These are phyloP conservation scores for Chloroceryle inda DNA, from an alignment of 2,797 vertebrate species.

Conservation along the genomic window DNA sequence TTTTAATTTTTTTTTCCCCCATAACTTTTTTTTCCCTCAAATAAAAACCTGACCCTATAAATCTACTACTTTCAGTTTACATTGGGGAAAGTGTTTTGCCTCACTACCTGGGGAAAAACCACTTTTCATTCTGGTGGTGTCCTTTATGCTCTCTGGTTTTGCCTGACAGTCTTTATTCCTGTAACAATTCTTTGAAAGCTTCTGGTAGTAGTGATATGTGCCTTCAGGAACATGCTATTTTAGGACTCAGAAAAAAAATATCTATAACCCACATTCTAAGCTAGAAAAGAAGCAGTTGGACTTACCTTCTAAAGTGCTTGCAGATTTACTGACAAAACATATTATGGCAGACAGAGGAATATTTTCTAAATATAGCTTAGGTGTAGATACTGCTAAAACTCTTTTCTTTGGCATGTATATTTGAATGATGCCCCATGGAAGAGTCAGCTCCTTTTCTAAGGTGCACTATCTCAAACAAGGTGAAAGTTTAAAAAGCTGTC, in stretches of 20 bases:
- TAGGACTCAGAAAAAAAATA: background rate
- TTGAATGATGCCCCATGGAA: background rate
- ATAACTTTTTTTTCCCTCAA: background rate
- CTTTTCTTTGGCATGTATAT: no score
- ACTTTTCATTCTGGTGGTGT: background rate
- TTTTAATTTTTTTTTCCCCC: background rate
- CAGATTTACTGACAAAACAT: background rate
- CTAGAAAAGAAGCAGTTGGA: background rate
- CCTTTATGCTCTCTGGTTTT: background rate
- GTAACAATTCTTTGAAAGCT: accelerated
- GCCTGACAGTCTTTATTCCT: background rate
- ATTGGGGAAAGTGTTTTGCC: background rate
- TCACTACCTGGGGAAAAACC: background rate
- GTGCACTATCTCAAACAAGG: background rate
- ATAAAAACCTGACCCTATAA: background rate
- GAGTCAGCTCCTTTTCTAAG: background rate
- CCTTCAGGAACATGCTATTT: background rate
- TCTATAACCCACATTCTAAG: background rate
- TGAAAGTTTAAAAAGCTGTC: background rate
- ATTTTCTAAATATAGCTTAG: background rate
- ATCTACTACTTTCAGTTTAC: background rate
- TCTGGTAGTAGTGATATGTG: background rate
- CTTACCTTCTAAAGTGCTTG: background rate
- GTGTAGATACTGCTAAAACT: background rate
- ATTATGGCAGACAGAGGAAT: background rate